Evolutionary conservation across 2,888 invertebrate genomes (phyloP).

Genomic region (Pandemis cinnamomeana): DNA sequence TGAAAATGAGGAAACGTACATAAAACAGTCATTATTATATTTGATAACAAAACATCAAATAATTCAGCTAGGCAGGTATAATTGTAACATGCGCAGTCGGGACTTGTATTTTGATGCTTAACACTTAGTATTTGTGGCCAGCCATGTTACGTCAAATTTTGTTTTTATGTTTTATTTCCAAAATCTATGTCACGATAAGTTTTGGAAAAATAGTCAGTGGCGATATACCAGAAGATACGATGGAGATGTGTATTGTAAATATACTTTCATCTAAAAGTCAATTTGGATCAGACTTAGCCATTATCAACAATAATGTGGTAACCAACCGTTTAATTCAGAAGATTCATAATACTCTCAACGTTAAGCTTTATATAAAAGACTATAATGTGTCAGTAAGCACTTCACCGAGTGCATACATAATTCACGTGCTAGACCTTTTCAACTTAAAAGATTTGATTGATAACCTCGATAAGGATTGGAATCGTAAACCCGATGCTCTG

Average conservation of each 20-base stretch:
- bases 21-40: background rate
- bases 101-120: background rate
- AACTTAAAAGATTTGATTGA: background rate
- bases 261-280: constrained; percentile 11
- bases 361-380: constrained; percentile 13
- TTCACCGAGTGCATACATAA: background rate
- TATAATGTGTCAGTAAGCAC: background rate
- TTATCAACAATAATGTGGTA: constrained; percentile 9
- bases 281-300: constrained; percentile 8
- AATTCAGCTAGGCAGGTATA: background rate
- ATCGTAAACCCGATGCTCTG: constrained; percentile 12
- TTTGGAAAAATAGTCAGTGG: background rate
- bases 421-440: constrained; percentile 5
- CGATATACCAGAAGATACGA: background rate
- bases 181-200: background rate
- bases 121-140: background rate
- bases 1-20: background rate
- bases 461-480: constrained; percentile 12
- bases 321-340: background rate
- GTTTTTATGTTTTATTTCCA: background rate
- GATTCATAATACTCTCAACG: constrained; percentile 13
- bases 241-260: constrained; percentile 14
- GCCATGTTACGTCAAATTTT: background rate
- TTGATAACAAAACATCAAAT: background rate
- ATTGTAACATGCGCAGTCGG: background rate